Base-by-base conservation (phyloP, 2,888 invertebrate genomes). In the Drosophila sordidapex region DNA sequence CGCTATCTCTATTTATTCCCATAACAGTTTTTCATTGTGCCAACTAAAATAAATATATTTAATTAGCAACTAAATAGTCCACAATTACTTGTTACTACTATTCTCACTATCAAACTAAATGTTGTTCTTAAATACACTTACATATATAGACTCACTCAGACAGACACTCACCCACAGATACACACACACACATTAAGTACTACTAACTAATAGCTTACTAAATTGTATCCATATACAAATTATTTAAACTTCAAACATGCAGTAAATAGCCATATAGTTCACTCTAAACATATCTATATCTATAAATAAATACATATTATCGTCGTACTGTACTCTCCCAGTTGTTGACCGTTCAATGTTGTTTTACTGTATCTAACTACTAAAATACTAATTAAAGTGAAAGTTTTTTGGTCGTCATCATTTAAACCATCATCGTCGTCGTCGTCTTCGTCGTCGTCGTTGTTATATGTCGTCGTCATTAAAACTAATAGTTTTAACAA, bases 321-420 rank as follows among this genome's bases (percentile, higher is more conserved):
- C 70, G 77, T 81, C 81, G 80, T 86, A 81, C 74, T 68, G 49
- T 82, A 68, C 40, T 21, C 71, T 70, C 61, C 52, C 58, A 59
- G 58, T 68, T 83, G 82, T 87, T 87, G 82, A 54, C 49, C 71
- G 76, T 78, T 76, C 65, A 83, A 76, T 88, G 89, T 87, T 89
- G 87, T 76, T 75, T 73, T 54, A 67, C 57, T 81, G 72, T 81
- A 59, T 40, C 74, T 70, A 71, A 76, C 66, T 63, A 63, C 57
- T 64, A 60, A 63, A 54, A 48, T 75, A 64, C 31, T 43, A 53
- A 31, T 59, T 72, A 64, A 36, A 46, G 54, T 62, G 56, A 62
- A 62, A 67, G 46, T 58, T 70, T 57, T 63, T 80, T 78, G 53
- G 58, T 63, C 78, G 78, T 68, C 62, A 65, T 77, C 59, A 59